Evolutionary conservation across 2,888 invertebrate genomes (phyloP), one percentile per base, ranked within the genome.

Genomic region (Sepiola atlantica): DNA sequence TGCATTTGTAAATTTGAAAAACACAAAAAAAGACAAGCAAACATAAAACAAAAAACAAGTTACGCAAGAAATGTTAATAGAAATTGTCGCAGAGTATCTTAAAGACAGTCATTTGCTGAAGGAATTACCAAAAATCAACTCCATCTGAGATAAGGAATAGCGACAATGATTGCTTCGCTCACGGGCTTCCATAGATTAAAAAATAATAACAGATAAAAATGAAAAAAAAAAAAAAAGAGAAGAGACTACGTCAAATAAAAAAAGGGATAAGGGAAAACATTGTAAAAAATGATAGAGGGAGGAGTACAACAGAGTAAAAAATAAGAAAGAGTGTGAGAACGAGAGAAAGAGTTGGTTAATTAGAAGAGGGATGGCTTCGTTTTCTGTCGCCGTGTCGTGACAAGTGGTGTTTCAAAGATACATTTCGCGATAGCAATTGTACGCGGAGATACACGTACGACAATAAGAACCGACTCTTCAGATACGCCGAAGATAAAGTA

Each of bases 131-230:
- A n/a, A 45, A 77, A 77, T 77, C 77, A 77, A n/a, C n/a, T 77
- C 28, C 28, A 77, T 77, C 77, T 77, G 10, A 77, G 77, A 77
- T 77, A 77, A 77, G 77, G n/a, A 77, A 45, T 45, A 61, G 24
- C 24, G 24, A n/a, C 77, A 77, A 77, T 77, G 77, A 77, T 77
- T 77, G 28, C 77, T 77, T 77, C 77, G 77, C 77, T 77, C 28
- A 77, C 77, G 77, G 77, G 77, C 77, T 77, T 77, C 77, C 77
- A 77, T 77, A 77, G 77, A n/a, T 77, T 77, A 21, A n/a, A n/a
- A 32, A 32, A 32, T 45, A 32, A 77, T 77, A n/a, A 16, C 45
- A 45, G 45, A 77, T 32, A 6, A 77, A 77, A 12, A 10, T 4
- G n/a, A n/a, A n/a, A 16, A 77, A 77, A 28, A 77, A 77, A 61